phyloP scores from a whole-genome alignment of 2,888 invertebrate species.

The Heliconius aoede region DNA sequence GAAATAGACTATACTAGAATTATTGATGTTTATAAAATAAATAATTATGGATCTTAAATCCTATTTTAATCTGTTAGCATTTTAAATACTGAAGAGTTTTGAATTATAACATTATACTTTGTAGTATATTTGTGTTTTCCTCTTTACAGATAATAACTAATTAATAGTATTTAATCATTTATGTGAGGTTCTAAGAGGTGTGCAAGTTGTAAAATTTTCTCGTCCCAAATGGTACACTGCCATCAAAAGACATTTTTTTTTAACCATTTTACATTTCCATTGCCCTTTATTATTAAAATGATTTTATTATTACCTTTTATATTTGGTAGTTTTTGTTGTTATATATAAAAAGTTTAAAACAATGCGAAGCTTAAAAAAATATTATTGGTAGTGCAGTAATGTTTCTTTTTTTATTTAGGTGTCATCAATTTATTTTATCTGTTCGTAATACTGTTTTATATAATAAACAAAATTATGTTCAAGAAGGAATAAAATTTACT shows the following conservation, averaged over 20 bases:
- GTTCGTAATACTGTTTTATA: neutral
- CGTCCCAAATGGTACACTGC: constrained; percentile 16
- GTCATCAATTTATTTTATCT: neutral
- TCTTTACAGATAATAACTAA: constrained; percentile 15
- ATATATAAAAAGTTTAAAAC: neutral
- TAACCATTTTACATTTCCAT: neutral
- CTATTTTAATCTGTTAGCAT: constrained; percentile 32
- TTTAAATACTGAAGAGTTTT: constrained; percentile 22
- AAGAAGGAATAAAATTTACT: neutral
- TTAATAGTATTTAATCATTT: neutral
- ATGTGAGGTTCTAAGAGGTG: neutral
- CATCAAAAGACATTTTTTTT: constrained; percentile 4
- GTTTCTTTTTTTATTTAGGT: neutral
- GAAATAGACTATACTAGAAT: constrained; percentile 46
- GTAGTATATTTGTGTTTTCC: constrained; percentile 19
- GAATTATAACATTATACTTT: constrained; percentile 21
- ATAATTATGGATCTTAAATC: constrained; percentile 35
- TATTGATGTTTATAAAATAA: constrained; percentile 40
- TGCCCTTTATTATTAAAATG: neutral
- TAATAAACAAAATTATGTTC: neutral
- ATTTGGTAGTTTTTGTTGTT: neutral
- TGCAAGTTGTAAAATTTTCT: neutral
- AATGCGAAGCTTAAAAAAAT: neutral
- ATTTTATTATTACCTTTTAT: too few species aligned
- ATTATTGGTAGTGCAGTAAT: neutral